A percentile compares a stretch with the other conserved stretches of the same genome.
Evolutionary conservation across 2,797 vertebrate species (phyloP).

Genomic region (Lacerta viridis): DNA sequence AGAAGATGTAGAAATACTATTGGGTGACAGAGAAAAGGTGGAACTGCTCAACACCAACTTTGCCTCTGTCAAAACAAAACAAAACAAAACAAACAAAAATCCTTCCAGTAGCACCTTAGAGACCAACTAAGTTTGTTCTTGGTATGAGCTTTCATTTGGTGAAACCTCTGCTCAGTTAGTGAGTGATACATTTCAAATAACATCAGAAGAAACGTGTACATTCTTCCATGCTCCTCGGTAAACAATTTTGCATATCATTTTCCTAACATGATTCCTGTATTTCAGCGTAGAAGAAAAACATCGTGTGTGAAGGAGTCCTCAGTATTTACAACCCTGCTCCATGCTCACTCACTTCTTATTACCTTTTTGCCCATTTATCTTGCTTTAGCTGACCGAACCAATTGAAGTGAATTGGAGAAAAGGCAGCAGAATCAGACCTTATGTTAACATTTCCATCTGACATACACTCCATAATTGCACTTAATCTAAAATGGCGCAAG

Average conservation of each 20-base stretch:
- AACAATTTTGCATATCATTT: background rate
- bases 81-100: too few species aligned
- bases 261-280: background rate
- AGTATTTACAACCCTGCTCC: too few species aligned
- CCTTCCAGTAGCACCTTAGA: too few species aligned
- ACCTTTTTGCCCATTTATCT: background rate
- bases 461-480: background rate
- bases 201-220: background rate
- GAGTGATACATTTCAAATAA: background rate
- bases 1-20: too few species aligned
- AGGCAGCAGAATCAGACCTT: slow-evolving; percentile 1
- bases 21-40: too few species aligned
- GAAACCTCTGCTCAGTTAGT: background rate
- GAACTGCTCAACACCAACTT: too few species aligned
- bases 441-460: slow-evolving; percentile 13
- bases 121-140: too few species aligned
- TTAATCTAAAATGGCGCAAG: slow-evolving; percentile 25
- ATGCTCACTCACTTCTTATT: background rate
- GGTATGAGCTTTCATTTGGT: too few species aligned
- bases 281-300: too few species aligned
- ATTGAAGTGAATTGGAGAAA: background rate
- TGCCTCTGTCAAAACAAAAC: too few species aligned
- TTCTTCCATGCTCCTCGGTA: background rate
- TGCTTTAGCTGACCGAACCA: slow-evolving; percentile 8
- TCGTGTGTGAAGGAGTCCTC: background rate